phyloP scores from a whole-genome alignment of 2,888 invertebrate species.

The Pachydiplax longipennis region DNA sequence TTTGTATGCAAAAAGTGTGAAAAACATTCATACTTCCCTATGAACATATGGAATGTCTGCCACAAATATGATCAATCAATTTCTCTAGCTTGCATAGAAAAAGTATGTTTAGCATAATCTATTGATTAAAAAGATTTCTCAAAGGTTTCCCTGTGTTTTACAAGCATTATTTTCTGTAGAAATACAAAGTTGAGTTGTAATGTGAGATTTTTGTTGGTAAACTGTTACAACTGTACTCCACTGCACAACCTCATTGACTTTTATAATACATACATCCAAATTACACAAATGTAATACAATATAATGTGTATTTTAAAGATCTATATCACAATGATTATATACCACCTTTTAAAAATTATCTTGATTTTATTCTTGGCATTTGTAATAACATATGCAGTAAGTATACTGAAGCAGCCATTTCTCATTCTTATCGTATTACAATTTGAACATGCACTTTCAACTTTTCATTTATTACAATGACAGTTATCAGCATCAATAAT shows the following conservation, averaged over 20 bases:
- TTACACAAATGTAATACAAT: not conserved
- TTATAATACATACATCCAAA: not conserved
- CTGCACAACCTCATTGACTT: conserved; percentile 5
- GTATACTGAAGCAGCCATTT: conserved; percentile 25
- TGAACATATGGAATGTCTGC: not conserved
- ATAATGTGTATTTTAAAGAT: not conserved
- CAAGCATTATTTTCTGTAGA: not conserved
- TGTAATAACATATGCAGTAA: conserved; percentile 35
- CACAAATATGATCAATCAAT: not conserved
- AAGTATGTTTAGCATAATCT: not conserved
- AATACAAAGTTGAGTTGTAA: not conserved
- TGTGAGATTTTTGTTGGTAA: not conserved
- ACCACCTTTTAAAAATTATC: conserved; percentile 30
- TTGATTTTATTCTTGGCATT: conserved; percentile 32
- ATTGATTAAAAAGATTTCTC: not conserved
- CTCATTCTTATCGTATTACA: conserved; percentile 21
- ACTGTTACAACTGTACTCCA: not conserved
- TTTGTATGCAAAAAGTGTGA: not conserved
- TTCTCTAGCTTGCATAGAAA: not conserved
- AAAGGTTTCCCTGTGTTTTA: not conserved
- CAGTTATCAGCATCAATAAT: conserved; percentile 2
- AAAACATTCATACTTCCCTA: not conserved
- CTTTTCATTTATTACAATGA: conserved; percentile 16
- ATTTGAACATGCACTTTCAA: conserved; percentile 26
- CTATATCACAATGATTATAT: conserved; percentile 18